Base-by-base conservation (phyloP, 2,888 invertebrate species). In the Apotomis capreana region DNA sequence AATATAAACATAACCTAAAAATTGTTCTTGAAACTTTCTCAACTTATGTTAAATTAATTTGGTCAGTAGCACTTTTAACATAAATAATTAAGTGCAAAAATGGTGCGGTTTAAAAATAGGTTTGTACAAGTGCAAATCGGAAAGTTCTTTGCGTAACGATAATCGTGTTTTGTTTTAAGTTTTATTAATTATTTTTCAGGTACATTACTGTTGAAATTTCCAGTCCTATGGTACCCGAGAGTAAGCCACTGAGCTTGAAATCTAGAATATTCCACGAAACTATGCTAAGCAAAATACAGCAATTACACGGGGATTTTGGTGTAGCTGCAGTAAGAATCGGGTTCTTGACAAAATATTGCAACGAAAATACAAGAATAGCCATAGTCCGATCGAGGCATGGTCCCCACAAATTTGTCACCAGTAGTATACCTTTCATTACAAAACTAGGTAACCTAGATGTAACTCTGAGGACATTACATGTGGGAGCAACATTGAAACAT, bases 331-430 rank as follows among this genome's bases (percentile, higher is more conserved):
- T 96, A 6, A 95, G 94, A 81, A 91, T 95, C 70, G 97, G 97
- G 37, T 96, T 97, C 80, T 89, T 94, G 83, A 95, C 96, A 37
- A 97, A 96, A 91, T 97, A 97, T 88, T 96, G 96, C 82, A 97
- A 97, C 87, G 94, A 95, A 77, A 94, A 94, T 73, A 97, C 97
- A 0, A 94, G 95, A 89, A 95, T 97, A 78, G 96, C 96, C 0
- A 93, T 97, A 49, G 92, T 97, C 64, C 94, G 96, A 80, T 94
- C 94, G 15, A 91, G 97, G 65, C 97, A 97, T 84, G 96, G 96
- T 0, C 96, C 97, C 3, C 96, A 97, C 81, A 94, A 92, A 80
- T 95, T 96, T 84, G 92, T 97, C 0, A 91, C 95, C 0, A 96
- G 95, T 81, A 90, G 94, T 74, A 80, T 97, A 76, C 96, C 97